Evolutionary conservation across 2,113 vertebrate genomes (phyloP).

Genomic region (Callorhinus ursinus): DNA sequence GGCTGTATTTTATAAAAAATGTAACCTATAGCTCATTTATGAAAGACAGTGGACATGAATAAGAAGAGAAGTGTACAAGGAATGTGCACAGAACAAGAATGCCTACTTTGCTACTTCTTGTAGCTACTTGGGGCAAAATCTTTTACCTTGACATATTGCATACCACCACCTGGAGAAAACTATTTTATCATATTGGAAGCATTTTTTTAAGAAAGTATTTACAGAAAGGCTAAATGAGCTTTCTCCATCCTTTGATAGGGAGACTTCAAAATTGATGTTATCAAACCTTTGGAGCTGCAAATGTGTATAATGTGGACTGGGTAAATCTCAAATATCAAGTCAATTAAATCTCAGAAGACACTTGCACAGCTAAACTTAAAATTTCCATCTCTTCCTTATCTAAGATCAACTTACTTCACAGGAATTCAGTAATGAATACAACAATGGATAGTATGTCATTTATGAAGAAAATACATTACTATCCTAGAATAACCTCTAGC

Average conservation of each 20-base stretch:
- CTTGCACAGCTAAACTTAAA: background rate
- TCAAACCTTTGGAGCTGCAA: background rate
- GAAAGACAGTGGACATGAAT: background rate
- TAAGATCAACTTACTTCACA: background rate
- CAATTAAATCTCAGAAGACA: background rate
- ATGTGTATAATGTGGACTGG: background rate
- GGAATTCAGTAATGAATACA: background rate
- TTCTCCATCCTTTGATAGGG: background rate
- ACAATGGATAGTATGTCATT: background rate
- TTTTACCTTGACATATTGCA: background rate
- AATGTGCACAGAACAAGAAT: background rate
- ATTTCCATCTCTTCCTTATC: background rate
- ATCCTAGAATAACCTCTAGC: background rate
- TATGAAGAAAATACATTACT: background rate
- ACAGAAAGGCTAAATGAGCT: background rate
- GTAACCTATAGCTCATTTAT: background rate
- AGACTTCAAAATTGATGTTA: background rate
- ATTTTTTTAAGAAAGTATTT: background rate
- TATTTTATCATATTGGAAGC: background rate
- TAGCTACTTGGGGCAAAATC: background rate
- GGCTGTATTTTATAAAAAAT: background rate
- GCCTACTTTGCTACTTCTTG: background rate
- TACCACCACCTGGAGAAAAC: background rate
- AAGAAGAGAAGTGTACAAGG: background rate
- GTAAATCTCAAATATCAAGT: background rate